Percentiles rank a stretch among this genome's conserved stretches.
These are phyloP conservation scores for Oscheius onirici DNA, from an alignment of 2,888 invertebrate species.

Conservation along the genomic window DNA sequence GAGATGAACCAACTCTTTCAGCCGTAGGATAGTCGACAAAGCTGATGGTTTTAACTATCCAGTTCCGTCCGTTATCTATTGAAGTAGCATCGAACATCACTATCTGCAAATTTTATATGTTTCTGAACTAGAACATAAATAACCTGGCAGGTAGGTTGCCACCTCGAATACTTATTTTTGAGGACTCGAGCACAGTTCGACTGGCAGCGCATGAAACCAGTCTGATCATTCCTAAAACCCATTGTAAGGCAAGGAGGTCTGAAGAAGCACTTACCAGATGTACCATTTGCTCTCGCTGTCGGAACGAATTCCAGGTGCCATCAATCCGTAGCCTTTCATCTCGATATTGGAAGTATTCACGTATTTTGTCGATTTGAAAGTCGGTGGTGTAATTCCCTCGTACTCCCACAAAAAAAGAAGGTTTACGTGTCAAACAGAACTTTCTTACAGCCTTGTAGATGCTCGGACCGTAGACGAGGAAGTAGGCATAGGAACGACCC, in stretches of 20 bases:
- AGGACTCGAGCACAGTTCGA: background rate
- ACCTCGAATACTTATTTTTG: conserved; percentile 12
- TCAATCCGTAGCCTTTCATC: conserved; percentile 20
- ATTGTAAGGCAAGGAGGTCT: background rate
- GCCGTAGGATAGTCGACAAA: conserved; percentile 6
- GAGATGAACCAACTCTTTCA: background rate
- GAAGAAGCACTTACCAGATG: conserved; percentile 2
- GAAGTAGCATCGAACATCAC: conserved; percentile 20
- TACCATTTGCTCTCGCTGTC: conserved; percentile 16
- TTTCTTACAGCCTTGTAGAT: conserved; percentile 11
- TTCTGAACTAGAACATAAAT: background rate
- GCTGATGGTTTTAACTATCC: conserved; percentile 7
- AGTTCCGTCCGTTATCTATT: conserved; percentile 1
- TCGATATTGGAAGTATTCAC: conserved; percentile 17
- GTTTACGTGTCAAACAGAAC: background rate
- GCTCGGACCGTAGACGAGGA: conserved; percentile 17
- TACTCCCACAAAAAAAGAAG: conserved; percentile 5
- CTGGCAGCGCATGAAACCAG: conserved; percentile 18
- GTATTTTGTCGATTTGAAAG: conserved; percentile 20
- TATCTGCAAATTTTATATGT: background rate
- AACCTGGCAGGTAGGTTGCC: conserved; percentile 21
- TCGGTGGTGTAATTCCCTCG: background rate
- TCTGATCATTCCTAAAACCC: conserved; percentile 25
- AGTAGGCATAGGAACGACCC: conserved; percentile 7
- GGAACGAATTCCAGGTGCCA: background rate